Conservation (phyloP, 1,140 invertebrate genomes). For the Nilaparvata lugens region DNA sequence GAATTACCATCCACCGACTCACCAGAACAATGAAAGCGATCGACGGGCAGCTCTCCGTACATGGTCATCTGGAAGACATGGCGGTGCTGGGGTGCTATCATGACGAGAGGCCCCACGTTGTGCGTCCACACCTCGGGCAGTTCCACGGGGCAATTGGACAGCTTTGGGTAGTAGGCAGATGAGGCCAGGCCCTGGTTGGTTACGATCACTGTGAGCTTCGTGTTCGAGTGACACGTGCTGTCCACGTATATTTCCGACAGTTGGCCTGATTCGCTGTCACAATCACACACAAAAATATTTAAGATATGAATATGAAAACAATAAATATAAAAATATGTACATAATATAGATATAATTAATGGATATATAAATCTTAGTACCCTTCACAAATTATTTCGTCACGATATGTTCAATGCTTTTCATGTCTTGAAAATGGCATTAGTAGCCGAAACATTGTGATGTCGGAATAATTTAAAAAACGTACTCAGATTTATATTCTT, state of each 20-base stretch:
- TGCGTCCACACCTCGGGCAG: constrained; percentile 35
- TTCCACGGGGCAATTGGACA: constrained; percentile 36
- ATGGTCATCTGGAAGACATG: constrained; percentile 35
- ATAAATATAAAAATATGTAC: too few species aligned
- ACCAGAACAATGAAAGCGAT: constrained; percentile 35
- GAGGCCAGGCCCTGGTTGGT: constrained; percentile 36
- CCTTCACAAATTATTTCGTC: too few species aligned
- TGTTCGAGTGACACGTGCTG: constrained; percentile 32
- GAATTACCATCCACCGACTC: constrained; percentile 13
- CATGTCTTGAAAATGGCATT: too few species aligned
- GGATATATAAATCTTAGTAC: too few species aligned
- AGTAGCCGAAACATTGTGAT: too few species aligned
- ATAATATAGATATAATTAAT: too few species aligned
- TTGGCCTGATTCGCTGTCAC: constrained; percentile 28
- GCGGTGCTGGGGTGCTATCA: constrained; percentile 36
- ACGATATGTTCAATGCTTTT: too few species aligned
- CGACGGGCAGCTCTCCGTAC: constrained; percentile 28
- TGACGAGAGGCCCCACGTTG: constrained; percentile 30
- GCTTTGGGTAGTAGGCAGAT: constrained; percentile 32
- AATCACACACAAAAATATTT: background rate
- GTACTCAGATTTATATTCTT: too few species aligned
- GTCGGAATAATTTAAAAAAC: too few species aligned
- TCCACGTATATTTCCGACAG: constrained; percentile 39
- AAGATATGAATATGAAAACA: too few species aligned
- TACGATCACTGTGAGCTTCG: constrained; percentile 35